phyloP scores from a whole-genome alignment of 2,888 invertebrate genomes.

The Drosophila merina region DNA sequence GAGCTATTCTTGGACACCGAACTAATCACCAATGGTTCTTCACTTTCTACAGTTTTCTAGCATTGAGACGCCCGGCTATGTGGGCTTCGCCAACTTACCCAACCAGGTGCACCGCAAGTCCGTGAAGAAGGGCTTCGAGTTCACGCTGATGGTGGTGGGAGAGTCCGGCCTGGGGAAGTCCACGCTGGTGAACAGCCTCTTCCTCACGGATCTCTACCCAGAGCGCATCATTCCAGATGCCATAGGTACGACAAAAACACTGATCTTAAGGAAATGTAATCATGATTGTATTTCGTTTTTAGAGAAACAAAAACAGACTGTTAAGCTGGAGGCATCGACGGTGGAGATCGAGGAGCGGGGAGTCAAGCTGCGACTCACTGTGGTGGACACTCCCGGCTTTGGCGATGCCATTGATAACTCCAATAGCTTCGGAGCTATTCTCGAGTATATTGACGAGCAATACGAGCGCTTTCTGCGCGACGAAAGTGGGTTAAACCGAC shows the following conservation, averaged over 20 bases:
- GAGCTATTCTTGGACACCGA: not conserved
- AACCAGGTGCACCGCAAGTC: conserved; percentile 99
- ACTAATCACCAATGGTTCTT: not conserved
- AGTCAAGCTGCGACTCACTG: conserved; percentile 95
- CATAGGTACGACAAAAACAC: conserved; percentile 87
- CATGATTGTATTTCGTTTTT: not conserved
- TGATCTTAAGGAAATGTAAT: not conserved
- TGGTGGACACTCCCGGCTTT: conserved; percentile 98
- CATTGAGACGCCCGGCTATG: conserved; percentile 94
- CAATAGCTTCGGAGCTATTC: conserved; percentile 95
- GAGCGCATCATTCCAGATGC: conserved; percentile 95
- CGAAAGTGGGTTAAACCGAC: conserved; percentile 97
- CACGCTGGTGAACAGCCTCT: conserved; percentile 96
- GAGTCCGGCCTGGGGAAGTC: conserved; percentile 97
- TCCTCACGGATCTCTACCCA: conserved; percentile 97
- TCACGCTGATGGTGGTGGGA: conserved; percentile 98
- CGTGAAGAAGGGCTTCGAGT: conserved; percentile 98
- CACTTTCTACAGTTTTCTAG: conserved; percentile 89
- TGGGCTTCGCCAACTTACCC: conserved; percentile 92
- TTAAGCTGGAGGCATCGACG: conserved; percentile 97
- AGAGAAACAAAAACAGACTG: conserved; percentile 96
- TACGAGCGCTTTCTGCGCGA: conserved; percentile 96
- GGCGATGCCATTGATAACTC: conserved; percentile 98
- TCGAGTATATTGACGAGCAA: conserved; percentile 98
- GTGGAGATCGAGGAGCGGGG: conserved; percentile 98